Conservation (phyloP, 2,113 vertebrate species). For the Chauna torquata region DNA sequence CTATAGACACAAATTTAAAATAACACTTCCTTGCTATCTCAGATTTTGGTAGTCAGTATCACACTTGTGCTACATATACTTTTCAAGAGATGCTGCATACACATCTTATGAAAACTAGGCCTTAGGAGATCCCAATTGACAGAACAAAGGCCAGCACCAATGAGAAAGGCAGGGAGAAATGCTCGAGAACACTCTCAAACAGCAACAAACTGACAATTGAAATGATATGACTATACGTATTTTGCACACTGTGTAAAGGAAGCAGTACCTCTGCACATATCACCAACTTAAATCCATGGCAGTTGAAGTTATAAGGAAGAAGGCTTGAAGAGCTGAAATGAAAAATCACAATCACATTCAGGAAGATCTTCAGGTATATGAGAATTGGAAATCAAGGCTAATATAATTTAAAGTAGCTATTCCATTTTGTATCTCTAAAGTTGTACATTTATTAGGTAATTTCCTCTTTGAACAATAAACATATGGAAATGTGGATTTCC, state of each 20-base stretch:
- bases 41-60: not conserved
- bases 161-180: not conserved
- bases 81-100: not conserved
- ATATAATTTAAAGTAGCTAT: not conserved
- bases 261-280: not conserved
- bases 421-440: not conserved
- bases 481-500: not conserved
- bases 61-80: not conserved
- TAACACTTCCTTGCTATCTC: not conserved
- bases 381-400: not conserved
- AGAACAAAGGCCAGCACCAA: not conserved
- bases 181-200: not conserved
- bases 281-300: not conserved
- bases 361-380: rapidly evolving
- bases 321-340: not conserved
- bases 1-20: not conserved
- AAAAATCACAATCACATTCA: not conserved
- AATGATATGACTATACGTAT: rapidly evolving
- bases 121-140: not conserved
- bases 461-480: conserved; percentile 8
- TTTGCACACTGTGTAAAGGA: not conserved
- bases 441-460: not conserved
- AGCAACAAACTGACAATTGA: not conserved
- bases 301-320: not conserved
- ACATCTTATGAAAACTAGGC: not conserved